phyloP scores from a whole-genome alignment of 2,888 invertebrate species.

The Apamea anceps region DNA sequence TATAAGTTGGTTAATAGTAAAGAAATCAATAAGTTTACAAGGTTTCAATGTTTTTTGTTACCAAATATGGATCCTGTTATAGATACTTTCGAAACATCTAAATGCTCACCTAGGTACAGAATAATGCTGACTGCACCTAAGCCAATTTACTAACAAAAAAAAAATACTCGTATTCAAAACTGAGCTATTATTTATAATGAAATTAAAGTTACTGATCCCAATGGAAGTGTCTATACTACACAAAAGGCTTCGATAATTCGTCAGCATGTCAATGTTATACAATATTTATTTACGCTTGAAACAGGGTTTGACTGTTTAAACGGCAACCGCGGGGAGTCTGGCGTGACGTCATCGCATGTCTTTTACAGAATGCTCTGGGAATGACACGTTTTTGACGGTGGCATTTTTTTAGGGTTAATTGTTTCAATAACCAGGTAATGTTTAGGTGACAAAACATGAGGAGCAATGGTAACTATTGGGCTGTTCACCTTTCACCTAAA shows the following conservation, averaged over 20 bases:
- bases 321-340: not conserved
- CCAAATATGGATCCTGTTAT: not conserved
- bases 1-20: not conserved
- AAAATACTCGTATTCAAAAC: not conserved
- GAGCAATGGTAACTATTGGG: not conserved
- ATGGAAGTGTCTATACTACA: not conserved
- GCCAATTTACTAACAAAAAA: not conserved
- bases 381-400: slow-evolving; percentile 9
- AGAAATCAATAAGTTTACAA: not conserved
- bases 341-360: slow-evolving; percentile 45
- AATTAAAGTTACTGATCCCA: not conserved
- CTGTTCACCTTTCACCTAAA: not conserved
- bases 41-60: not conserved
- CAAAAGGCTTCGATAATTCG: not conserved
- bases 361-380: not conserved
- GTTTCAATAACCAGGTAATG: not conserved
- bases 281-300: slow-evolving; percentile 34
- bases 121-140: not conserved
- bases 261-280: not conserved
- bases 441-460: not conserved
- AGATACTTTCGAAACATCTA: not conserved
- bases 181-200: not conserved
- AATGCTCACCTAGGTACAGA: not conserved
- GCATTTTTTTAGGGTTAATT: not conserved
- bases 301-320: not conserved